phyloP scores from a whole-genome alignment of 2,797 vertebrate species.

The Cryptoblepharus egeriae region DNA sequence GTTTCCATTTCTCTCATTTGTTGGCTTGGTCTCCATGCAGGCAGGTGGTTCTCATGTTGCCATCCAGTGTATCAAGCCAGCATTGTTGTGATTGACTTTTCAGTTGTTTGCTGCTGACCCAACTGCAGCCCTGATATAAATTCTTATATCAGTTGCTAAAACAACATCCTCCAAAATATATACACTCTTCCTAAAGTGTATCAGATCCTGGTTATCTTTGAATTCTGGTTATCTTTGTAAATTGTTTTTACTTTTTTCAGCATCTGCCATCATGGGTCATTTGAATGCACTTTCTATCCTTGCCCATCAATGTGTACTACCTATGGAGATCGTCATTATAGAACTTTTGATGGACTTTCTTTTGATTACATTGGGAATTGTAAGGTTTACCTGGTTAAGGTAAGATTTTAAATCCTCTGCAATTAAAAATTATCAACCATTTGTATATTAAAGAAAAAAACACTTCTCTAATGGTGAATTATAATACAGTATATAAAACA shows the following conservation, averaged over 20 bases:
- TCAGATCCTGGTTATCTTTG: constrained; percentile 3
- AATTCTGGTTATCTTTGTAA: constrained; percentile 31
- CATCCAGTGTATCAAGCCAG: too few species aligned
- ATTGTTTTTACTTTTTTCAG: constrained; percentile 80
- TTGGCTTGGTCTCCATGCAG: too few species aligned
- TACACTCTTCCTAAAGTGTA: not conserved
- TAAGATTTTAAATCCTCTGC: constrained; percentile 64
- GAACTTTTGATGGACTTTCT: constrained; percentile 92
- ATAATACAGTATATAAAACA: too few species aligned
- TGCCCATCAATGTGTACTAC: constrained; percentile 93
- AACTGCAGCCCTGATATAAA: too few species aligned
- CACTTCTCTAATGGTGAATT: not conserved
- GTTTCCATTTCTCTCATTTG: too few species aligned
- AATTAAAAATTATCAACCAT: not conserved
- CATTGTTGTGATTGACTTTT: too few species aligned
- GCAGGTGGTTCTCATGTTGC: too few species aligned
- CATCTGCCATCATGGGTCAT: constrained; percentile 88
- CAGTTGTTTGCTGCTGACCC: too few species aligned
- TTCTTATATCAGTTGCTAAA: too few species aligned
- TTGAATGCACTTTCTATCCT: constrained; percentile 89
- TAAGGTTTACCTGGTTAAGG: constrained; percentile 93
- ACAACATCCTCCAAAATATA: too few species aligned
- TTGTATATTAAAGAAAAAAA: not conserved
- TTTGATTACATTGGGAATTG: constrained; percentile 93
- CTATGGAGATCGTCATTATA: constrained; percentile 94